Evolutionary conservation across 1,140 invertebrate genomes (phyloP).

Genomic region (Plectrocnemia conspersa): DNA sequence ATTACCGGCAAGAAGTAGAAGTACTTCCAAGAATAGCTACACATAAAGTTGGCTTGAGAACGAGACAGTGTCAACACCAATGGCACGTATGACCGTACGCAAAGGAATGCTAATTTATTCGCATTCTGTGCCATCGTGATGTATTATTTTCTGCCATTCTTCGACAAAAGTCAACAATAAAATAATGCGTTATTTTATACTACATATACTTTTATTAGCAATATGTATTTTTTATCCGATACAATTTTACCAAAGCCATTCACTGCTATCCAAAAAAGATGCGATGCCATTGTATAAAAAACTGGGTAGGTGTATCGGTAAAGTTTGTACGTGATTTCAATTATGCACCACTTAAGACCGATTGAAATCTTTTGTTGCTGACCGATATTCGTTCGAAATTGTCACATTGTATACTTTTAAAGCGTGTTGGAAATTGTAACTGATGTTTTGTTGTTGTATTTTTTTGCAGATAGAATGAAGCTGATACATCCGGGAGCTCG

Average conservation of each 20-base stretch:
- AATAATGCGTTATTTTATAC: no score
- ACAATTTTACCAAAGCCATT: background rate
- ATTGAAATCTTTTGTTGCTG: conserved; percentile 6
- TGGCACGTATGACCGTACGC: background rate
- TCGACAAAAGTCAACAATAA: no score
- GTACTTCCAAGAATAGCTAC: background rate
- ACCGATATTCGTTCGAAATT: conserved; percentile 9
- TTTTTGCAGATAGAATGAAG: conserved; percentile 15
- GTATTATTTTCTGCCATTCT: background rate
- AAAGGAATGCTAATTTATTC: conserved; percentile 8
- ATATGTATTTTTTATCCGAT: background rate
- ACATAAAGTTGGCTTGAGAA: background rate
- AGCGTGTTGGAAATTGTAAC: background rate
- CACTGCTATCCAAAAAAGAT: conserved; percentile 1
- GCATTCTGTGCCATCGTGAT: background rate
- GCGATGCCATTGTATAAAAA: no score
- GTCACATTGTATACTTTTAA: background rate
- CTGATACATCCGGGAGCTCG: background rate
- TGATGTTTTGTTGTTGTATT: background rate
- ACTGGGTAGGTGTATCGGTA: conserved; percentile 23
- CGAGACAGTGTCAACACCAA: conserved; percentile 3
- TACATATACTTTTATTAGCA: no score
- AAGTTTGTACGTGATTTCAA: conserved; percentile 21
- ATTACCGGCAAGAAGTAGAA: no score
- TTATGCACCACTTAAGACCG: background rate